Conservation (phyloP, 2,888 invertebrate species). For the Ceratothoa steindachneri region DNA sequence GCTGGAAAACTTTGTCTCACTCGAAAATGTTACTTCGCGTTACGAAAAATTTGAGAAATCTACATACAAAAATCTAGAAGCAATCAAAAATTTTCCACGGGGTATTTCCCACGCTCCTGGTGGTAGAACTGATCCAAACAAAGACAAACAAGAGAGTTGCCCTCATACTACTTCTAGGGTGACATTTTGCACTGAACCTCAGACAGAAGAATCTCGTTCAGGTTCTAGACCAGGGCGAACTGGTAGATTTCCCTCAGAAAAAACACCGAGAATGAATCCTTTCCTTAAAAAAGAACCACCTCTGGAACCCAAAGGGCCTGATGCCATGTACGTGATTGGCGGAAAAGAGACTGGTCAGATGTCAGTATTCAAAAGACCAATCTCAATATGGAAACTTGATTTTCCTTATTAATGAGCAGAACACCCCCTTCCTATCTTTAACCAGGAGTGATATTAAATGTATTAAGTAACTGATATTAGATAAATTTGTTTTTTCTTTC, state of each 20-base stretch:
- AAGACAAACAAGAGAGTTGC: neutral
- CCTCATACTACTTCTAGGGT: conserved; percentile 11
- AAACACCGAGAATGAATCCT: conserved; percentile 32
- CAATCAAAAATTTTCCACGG: conserved; percentile 1
- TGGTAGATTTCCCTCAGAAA: neutral
- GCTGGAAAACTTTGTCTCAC: conserved; percentile 41
- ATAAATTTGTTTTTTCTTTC: neutral
- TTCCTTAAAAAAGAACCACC: conserved; percentile 33
- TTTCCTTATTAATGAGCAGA: conserved; percentile 52
- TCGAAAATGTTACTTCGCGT: conserved; percentile 30
- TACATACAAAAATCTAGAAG: conserved; percentile 2
- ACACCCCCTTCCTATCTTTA: neutral
- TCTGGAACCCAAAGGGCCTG: conserved; percentile 31
- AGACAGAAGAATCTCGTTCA: neutral
- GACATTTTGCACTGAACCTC: conserved; percentile 11
- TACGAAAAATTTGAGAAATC: conserved; percentile 36
- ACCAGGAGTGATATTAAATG: neutral
- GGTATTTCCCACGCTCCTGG: neutral
- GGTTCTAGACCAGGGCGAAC: neutral
- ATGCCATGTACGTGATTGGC: conserved; percentile 68
- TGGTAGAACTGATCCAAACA: conserved; percentile 10
- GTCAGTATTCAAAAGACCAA: conserved; percentile 69
- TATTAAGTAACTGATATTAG: neutral
- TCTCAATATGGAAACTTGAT: conserved; percentile 74
- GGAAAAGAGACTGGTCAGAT: conserved; percentile 75